Conservation (phyloP, 2,797 vertebrate genomes). For the Myotis planiceps region DNA sequence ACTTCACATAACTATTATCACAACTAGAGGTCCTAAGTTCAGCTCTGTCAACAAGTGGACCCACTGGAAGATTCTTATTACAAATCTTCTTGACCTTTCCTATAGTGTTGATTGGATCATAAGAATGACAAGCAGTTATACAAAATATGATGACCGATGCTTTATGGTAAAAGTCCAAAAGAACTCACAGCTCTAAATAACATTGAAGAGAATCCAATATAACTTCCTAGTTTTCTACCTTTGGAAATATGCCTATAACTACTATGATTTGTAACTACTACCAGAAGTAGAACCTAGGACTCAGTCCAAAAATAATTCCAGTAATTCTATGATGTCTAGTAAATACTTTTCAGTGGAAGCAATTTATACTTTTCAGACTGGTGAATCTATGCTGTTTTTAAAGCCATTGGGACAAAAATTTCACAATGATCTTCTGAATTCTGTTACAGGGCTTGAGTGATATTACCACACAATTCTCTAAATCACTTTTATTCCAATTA, state of each 20-base stretch:
- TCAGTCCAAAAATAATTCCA: background rate
- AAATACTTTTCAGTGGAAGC: background rate
- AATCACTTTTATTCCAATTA: background rate
- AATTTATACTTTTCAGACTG: background rate
- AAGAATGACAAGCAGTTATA: background rate
- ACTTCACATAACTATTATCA: background rate
- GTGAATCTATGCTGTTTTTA: constrained; percentile 23
- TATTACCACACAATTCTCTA: background rate
- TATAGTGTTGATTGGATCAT: background rate
- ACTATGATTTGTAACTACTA: background rate
- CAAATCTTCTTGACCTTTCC: background rate
- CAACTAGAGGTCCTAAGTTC: background rate
- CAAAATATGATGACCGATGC: background rate
- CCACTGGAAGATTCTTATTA: background rate
- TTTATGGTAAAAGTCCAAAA: background rate
- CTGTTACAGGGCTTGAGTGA: background rate
- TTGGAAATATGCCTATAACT: background rate
- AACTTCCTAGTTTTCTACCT: background rate
- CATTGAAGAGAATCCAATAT: background rate
- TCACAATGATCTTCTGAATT: background rate
- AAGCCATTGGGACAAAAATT: background rate
- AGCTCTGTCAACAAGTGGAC: background rate
- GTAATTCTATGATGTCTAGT: background rate
- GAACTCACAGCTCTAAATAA: background rate
- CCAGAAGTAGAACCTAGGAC: background rate